Evolutionary conservation across 2,888 invertebrate genomes (phyloP), one percentile per base, ranked within the genome.

Genomic region (Halictus ligatus): DNA sequence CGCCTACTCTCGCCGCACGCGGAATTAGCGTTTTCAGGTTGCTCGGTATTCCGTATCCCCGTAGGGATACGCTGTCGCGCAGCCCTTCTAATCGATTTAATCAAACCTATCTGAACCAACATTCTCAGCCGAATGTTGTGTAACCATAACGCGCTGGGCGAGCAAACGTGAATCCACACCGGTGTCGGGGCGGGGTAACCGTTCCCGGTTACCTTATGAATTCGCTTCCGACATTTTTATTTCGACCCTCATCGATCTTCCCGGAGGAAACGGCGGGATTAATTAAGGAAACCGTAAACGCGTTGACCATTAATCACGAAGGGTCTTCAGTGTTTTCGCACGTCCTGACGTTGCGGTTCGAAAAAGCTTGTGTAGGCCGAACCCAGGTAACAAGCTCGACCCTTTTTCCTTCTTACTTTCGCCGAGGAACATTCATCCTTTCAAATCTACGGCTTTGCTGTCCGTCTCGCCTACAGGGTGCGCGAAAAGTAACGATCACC

Each of bases 261-360:
- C 21, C 40, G 46, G 15, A n/a, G 21, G 60, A 43, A n/a, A n/a
- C 21, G 48, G 72, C 25, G 73, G 50, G 73, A 81, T 77, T 81
- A 81, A 81, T 81, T 81, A 77, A 77, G 60, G 71, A 35, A 50
- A 43, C 64, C 72, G 76, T 46, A 58, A 76, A 64, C 60, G 48
- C 25, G 71, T 40, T 25, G 60, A 60, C 15, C 77, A 81, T 77
- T 73, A 81, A 76, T 81, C 81, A 81, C 60, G n/a, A 25, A 73
- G 50, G 50, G 64, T 21, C 48, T 35, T 54, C 64, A 29, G 74
- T 71, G 76, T 46, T 64, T 75, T 76, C 29, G 71, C 54, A 75
- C n/a, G 29, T 48, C 76, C 46, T 35, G 75, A 75, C 76, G 76
- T 48, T 25, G 76, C 18, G 75, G 60, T 67, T 48, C 46, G 76